A percentile compares a stretch with the other conserved stretches of the same genome.
Evolutionary conservation across 2,113 vertebrate genomes (phyloP).

Genomic region (Ceyx margarethae): DNA sequence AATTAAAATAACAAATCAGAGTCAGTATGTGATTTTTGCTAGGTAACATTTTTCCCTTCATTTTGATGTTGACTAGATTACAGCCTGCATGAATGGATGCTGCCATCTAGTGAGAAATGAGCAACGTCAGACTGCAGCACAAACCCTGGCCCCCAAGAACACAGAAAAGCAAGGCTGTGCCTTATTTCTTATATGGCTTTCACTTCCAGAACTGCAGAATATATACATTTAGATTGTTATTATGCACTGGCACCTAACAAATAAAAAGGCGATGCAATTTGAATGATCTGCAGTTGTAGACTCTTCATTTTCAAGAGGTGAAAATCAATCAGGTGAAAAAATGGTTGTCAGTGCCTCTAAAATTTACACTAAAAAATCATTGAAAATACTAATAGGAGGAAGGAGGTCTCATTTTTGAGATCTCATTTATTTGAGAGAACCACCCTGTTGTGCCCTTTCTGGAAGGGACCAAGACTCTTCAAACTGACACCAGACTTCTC

Average conservation of each 20-base stretch:
- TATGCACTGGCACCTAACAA: not conserved
- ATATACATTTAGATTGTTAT: not conserved
- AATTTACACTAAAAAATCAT: not conserved
- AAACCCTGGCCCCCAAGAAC: not conserved
- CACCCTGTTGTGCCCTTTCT: not conserved
- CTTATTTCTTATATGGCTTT: not conserved
- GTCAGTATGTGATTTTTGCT: not conserved
- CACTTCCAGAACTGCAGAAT: not conserved
- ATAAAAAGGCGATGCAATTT: not conserved
- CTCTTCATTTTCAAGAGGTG: not conserved
- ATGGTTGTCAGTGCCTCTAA: not conserved
- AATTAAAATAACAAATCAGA: not conserved
- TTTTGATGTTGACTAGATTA: too few relatives aligned
- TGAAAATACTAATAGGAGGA: not conserved
- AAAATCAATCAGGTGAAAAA: not conserved
- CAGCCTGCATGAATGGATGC: constrained; percentile 11
- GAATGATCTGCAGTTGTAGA: not conserved
- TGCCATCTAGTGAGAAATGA: constrained; percentile 61
- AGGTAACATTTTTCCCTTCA: not conserved
- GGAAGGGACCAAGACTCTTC: not conserved
- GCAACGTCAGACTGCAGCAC: not conserved
- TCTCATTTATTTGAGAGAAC: not conserved
- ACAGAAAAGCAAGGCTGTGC: rapidly evolving
- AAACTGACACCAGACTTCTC: not conserved
- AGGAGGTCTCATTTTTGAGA: not conserved